Conservation (phyloP, 2,888 invertebrate species). For the Aporophyla lueneburgensis region DNA sequence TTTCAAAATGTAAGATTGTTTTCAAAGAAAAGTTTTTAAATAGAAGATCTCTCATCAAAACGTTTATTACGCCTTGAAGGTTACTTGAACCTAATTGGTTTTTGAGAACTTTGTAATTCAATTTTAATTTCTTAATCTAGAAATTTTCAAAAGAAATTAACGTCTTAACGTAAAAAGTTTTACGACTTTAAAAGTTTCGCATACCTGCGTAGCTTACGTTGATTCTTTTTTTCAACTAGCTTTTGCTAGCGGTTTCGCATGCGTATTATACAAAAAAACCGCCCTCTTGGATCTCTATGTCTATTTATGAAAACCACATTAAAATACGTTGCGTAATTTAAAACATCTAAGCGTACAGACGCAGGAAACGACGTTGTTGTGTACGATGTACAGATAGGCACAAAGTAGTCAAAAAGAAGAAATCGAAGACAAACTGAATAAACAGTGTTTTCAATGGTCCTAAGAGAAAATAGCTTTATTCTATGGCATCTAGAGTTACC, state of each 20-base stretch:
- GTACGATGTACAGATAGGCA: no score
- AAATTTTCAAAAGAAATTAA: constrained; percentile 62
- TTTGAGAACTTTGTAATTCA: constrained; percentile 73
- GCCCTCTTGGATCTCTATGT: no score
- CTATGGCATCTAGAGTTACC: background rate
- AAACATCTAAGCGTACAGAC: no score
- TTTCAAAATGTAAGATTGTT: constrained; percentile 58
- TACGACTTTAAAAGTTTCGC: constrained; percentile 38
- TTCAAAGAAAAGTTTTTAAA: constrained; percentile 60
- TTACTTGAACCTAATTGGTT: constrained; percentile 74
- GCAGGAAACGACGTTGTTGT: no score
- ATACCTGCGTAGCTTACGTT: constrained; percentile 29
- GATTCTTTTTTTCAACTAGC: background rate
- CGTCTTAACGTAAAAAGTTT: constrained; percentile 48
- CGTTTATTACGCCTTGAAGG: constrained; percentile 71
- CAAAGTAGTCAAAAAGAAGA: no score
- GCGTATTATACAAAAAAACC: no score
- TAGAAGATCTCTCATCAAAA: constrained; percentile 70
- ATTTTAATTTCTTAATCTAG: constrained; percentile 68
- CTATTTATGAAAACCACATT: no score
- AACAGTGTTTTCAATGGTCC: background rate
- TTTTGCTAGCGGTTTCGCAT: no score
- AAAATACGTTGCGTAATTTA: no score
- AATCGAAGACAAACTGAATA: background rate
- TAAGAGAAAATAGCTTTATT: background rate